These are phyloP conservation scores for Oryzias javanicus DNA, from an alignment of 2,113 vertebrate genomes.

Conservation along the genomic window DNA sequence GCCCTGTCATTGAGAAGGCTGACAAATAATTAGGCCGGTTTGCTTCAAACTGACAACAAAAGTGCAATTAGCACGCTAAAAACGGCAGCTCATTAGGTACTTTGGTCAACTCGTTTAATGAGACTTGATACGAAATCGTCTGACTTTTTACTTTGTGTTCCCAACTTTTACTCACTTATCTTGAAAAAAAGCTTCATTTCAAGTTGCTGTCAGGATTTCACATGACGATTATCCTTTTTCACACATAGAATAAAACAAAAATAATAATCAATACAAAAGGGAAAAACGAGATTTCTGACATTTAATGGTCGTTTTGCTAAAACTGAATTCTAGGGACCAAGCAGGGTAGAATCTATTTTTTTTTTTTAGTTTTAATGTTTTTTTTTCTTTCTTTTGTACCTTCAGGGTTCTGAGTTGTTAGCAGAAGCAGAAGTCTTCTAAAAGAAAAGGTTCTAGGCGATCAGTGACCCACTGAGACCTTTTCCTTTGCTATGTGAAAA, in stretches of 20 bases:
- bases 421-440: slow-evolving; percentile 44
- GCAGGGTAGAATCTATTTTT: slow-evolving; percentile 3
- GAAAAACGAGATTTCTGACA: not conserved
- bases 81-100: not conserved
- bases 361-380: slow-evolving; percentile 5
- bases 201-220: too few species aligned
- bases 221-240: too few species aligned
- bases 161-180: too few species aligned
- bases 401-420: slow-evolving; percentile 32
- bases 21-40: not conserved
- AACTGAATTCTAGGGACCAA: slow-evolving; percentile 1
- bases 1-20: not conserved
- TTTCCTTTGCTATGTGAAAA: slow-evolving; percentile 4
- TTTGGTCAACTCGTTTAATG: not conserved
- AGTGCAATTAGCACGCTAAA: not conserved
- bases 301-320: slow-evolving; percentile 8
- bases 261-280: not conserved
- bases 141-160: too few species aligned
- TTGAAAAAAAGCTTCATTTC: too few species aligned
- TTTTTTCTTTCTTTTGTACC: slow-evolving; percentile 14
- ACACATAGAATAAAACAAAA: too few species aligned
- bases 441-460: slow-evolving; percentile 32
- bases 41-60: not conserved
- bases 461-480: slow-evolving; percentile 41
- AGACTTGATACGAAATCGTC: not conserved